A percentile compares a stretch with the other conserved stretches of the same genome.
phyloP scores from a whole-genome alignment of 2,113 vertebrate genomes.

The Entelurus aequoreus region DNA sequence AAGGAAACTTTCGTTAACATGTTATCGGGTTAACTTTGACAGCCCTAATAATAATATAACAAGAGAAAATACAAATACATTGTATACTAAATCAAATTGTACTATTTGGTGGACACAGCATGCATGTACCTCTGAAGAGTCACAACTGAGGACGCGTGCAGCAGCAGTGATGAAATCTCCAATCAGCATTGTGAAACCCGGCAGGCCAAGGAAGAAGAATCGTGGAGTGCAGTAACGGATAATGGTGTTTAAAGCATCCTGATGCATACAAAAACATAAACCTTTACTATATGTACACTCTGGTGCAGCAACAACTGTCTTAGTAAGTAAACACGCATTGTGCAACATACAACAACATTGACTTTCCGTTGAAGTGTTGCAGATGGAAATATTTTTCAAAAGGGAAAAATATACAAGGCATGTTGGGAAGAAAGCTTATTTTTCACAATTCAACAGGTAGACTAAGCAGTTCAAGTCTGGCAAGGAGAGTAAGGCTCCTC shows the following conservation, averaged over 20 bases:
- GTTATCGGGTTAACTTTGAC: no score
- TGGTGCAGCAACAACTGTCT: not conserved
- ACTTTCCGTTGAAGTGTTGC: constrained; percentile 8
- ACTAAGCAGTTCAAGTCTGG: constrained; percentile 33
- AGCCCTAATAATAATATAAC: no score
- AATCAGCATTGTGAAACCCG: constrained; percentile 90
- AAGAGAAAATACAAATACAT: no score
- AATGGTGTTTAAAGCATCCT: constrained; percentile 91
- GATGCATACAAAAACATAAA: constrained; percentile 17
- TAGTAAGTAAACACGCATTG: not conserved
- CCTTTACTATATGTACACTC: not conserved
- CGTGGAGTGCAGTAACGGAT: constrained; percentile 87
- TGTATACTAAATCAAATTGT: no score
- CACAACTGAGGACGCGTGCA: constrained; percentile 77
- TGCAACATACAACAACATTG: constrained; percentile 2
- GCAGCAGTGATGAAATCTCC: constrained; percentile 88
- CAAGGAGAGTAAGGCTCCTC: constrained; percentile 31
- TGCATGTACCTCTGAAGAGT: constrained; percentile 78
- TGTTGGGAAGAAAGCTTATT: constrained; percentile 31
- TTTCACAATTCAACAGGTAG: constrained; percentile 21
- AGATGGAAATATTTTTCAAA: constrained; percentile 29
- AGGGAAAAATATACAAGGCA: constrained; percentile 11
- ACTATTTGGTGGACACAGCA: no score
- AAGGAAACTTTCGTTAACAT: no score
- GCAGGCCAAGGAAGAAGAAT: constrained; percentile 92